Percentiles rank a stretch among this genome's conserved stretches.
Evolutionary conservation across 2,797 vertebrate genomes (phyloP).

Genomic region (Aldrovandia affinis): DNA sequence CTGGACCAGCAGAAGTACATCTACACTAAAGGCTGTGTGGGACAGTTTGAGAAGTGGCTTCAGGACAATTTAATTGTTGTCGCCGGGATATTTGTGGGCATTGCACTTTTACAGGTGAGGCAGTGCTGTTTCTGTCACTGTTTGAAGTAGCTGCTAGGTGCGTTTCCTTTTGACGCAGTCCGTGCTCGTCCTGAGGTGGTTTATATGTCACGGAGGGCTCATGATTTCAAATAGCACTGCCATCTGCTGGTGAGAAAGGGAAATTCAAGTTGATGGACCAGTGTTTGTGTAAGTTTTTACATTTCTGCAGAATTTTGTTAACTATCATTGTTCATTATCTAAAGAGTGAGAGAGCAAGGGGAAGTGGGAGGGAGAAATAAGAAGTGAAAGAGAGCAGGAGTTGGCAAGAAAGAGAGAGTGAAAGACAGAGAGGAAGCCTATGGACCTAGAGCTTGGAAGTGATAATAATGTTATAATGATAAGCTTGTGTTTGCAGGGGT

Average conservation of each 20-base stretch:
- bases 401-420: too few species aligned
- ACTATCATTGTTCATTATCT: neutral
- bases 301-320: conserved; percentile 7
- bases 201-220: neutral
- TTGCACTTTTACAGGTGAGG: conserved; percentile 88
- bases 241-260: conserved; percentile 60
- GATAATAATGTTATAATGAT: too few species aligned
- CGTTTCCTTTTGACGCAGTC: neutral
- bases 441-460: too few species aligned
- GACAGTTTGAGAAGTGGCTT: conserved; percentile 93
- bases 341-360: too few species aligned
- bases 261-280: neutral
- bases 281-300: neutral
- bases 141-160: neutral
- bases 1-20: conserved; percentile 83
- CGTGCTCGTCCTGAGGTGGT: neutral
- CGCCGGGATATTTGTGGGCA: conserved; percentile 84
- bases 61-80: conserved; percentile 90
- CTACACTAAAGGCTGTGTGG: conserved; percentile 89
- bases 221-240: conserved; percentile 44
- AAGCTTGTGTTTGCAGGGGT: too few species aligned
- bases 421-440: too few species aligned
- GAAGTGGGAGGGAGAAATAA: too few species aligned
- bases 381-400: too few species aligned
- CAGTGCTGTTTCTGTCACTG: neutral